Evolutionary conservation across 2,888 invertebrate species (phyloP), one percentile per base, ranked within the genome.

Genomic region (Sinhomidia bicolor): DNA sequence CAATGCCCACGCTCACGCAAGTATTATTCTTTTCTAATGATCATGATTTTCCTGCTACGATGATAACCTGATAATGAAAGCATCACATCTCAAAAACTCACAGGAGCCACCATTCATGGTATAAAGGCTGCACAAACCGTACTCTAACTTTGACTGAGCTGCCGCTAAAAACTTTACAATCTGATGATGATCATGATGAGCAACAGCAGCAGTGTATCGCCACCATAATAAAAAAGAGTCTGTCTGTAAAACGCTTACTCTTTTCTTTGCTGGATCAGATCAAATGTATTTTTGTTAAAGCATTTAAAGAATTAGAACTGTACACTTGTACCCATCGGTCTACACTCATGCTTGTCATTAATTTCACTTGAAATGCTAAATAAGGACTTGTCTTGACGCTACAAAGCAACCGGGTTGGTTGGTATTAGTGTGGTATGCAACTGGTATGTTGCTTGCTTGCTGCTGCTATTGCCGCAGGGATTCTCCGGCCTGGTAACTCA

Each of bases 311-410:
- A 71, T 71, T 71, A 71, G 41, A 23, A 71, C 41, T 71, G 36
- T 20, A 20, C 68, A 68, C 41, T 68, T 41, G 10, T 2, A 44
- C 2, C 29, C n/a, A 32, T 32, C 29, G 14, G 47, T 44, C 10
- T 20, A 23, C 71, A 44, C 14, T 65, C 41, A 44, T 71, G 44
- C 17, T 44, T 44, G 41, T 36, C 20, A 4, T 10, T 23, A 60
- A 60, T 81, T 81, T 65, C 44, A 47, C n/a, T 81, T 71, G 71
- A 57, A 79, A 62, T 65, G 81, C 65, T 65, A 81, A 81, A 62
- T 44, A 81, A 81, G 81, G 81, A 57, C 26, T 65, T 80, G 80
- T 47, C 51, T 80, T 71, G 41, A 17, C 20, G 62, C 32, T 62
- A n/a, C 14, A 6, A 32, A 1, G 71, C 23, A 23, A 12, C 20